phyloP scores from a whole-genome alignment of 23 tunicate genomes.

The Clavelina lepadiformis region DNA sequence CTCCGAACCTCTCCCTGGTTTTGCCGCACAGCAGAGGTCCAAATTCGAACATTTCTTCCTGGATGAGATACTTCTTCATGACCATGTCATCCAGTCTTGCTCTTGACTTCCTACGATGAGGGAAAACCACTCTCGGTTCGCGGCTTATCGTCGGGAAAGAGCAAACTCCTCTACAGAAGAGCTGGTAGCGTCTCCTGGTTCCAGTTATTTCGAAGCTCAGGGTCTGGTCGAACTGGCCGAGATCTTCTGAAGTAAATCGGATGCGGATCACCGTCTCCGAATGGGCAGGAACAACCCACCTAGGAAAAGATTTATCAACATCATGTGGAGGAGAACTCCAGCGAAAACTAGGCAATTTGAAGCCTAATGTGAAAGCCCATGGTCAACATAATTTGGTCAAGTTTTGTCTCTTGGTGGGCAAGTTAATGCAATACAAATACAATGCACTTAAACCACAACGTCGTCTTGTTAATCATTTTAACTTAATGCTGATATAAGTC shows the following conservation, averaged over 20 bases:
- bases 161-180: conserved; percentile 90
- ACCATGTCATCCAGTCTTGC: conserved; percentile 76
- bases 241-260: conserved; percentile 80
- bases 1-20: conserved; percentile 93
- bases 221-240: conserved; percentile 90
- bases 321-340: neutral
- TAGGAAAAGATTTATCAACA: conserved; percentile 8
- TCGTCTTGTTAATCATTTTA: too few species aligned
- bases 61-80: conserved; percentile 73
- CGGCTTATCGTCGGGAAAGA: conserved; percentile 87
- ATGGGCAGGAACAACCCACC: conserved; percentile 89
- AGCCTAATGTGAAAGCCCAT: too few species aligned
- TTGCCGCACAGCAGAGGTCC: conserved; percentile 98
- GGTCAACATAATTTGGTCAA: too few species aligned
- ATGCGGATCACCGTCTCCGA: conserved; percentile 62
- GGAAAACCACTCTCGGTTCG: conserved; percentile 84
- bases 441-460: too few species aligned
- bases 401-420: too few species aligned
- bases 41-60: conserved; percentile 86
- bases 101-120: conserved; percentile 63
- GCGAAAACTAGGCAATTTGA: neutral
- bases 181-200: conserved; percentile 74
- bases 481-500: too few species aligned
- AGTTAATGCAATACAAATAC: too few species aligned
- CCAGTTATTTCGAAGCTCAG: conserved; percentile 88